Conservation (phyloP, 1,140 invertebrate species). For the Agraylea sexmaculata region DNA sequence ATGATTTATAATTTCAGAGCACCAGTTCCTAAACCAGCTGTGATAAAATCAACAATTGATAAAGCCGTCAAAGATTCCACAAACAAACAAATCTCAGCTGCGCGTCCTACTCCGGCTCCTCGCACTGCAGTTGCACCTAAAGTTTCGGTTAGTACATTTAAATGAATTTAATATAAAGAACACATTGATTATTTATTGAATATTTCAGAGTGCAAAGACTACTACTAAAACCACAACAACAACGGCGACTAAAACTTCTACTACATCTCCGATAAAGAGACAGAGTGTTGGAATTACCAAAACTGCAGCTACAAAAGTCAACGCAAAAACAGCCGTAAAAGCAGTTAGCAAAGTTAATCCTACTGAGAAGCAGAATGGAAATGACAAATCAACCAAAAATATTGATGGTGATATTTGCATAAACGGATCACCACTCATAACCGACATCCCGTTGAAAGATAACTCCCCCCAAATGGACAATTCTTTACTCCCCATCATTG, state of each 20-base stretch:
- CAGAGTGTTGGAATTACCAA: constrained; percentile 26
- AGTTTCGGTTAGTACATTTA: constrained; percentile 4
- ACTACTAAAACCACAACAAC: constrained; percentile 20
- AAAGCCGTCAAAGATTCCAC: constrained; percentile 47
- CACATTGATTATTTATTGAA: no score
- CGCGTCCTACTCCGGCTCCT: constrained; percentile 25
- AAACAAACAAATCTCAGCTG: constrained; percentile 45
- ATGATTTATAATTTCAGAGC: constrained; percentile 8
- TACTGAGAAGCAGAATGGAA: constrained; percentile 15
- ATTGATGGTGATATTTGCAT: constrained; percentile 20
- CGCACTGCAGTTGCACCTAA: constrained; percentile 13
- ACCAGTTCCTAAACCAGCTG: constrained; percentile 13
- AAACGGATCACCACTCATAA: constrained; percentile 24
- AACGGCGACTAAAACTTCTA: constrained; percentile 22
- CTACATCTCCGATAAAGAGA: constrained; percentile 24
- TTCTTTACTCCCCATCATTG: constrained; percentile 36
- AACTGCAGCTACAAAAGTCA: constrained; percentile 32
- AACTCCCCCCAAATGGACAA: constrained; percentile 29
- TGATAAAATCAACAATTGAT: constrained; percentile 36
- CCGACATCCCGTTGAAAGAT: constrained; percentile 28
- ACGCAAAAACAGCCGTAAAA: constrained; percentile 15
- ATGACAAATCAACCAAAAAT: constrained; percentile 20
- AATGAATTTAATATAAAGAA: no score
- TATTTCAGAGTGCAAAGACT: constrained; percentile 17
- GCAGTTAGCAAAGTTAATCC: constrained; percentile 20